These are phyloP conservation scores for Erebia palarica DNA, from an alignment of 2,888 invertebrate genomes.

Conservation along the genomic window DNA sequence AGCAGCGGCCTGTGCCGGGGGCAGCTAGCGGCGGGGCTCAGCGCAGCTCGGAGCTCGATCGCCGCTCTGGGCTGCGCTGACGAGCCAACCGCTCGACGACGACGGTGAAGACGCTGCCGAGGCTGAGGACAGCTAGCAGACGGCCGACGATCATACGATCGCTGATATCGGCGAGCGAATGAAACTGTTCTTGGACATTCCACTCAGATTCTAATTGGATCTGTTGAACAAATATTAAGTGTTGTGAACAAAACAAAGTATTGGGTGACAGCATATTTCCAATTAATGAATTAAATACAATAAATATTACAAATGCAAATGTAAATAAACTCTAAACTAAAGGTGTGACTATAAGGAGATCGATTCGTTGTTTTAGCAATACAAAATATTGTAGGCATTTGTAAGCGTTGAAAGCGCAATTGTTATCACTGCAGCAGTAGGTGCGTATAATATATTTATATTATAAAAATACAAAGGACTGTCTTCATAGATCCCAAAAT, in stretches of 20 bases:
- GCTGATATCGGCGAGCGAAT: conserved; percentile 80
- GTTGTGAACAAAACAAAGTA: conserved; percentile 1
- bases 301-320: not conserved
- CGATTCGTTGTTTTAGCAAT: not conserved
- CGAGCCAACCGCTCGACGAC: conserved; percentile 84
- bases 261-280: not conserved
- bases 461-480: not conserved
- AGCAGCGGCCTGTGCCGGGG: conserved; percentile 66
- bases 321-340: not conserved
- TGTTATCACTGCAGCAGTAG: not conserved
- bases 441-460: too few species aligned
- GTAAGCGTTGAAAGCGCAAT: not conserved
- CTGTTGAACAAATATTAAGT: not conserved
- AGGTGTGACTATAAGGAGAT: not conserved
- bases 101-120: conserved; percentile 62
- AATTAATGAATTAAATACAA: not conserved
- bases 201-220: conserved; percentile 75
- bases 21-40: conserved; percentile 83
- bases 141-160: conserved; percentile 77
- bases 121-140: conserved; percentile 80
- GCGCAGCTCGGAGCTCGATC: conserved; percentile 80
- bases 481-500: not conserved
- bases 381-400: not conserved
- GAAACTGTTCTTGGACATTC: conserved; percentile 83
- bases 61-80: conserved; percentile 91